These are phyloP conservation scores for Vanessa tameamea DNA, from an alignment of 1,140 invertebrate genomes.

Conservation along the genomic window DNA sequence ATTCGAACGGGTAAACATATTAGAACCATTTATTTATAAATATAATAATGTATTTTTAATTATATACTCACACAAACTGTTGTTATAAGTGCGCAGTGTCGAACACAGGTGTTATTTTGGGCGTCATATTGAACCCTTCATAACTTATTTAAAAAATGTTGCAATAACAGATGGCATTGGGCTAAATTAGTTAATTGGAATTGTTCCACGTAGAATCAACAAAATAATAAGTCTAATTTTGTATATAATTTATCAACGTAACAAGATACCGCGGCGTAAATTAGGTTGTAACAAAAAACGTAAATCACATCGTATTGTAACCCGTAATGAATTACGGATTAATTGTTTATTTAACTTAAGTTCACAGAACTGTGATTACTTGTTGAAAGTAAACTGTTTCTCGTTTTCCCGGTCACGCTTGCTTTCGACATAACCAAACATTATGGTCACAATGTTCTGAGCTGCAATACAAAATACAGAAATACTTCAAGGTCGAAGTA, in stretches of 20 bases:
- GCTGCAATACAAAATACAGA: background rate
- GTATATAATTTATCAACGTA: background rate
- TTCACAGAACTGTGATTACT: constrained; percentile 57
- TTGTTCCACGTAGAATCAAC: background rate
- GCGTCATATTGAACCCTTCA: background rate
- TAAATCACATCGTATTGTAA: constrained; percentile 30
- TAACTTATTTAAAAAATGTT: background rate
- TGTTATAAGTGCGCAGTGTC: constrained; percentile 3
- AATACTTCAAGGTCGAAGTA: background rate
- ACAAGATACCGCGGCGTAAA: constrained; percentile 14
- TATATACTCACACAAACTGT: background rate
- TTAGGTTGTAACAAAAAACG: constrained; percentile 20
- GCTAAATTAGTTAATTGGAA: background rate
- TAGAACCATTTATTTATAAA: background rate
- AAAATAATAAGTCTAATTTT: constrained; percentile 21
- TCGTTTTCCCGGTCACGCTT: constrained; percentile 42
- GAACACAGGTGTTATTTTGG: constrained; percentile 65
- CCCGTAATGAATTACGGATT: constrained; percentile 45
- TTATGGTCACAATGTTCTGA: constrained; percentile 26
- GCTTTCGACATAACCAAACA: constrained; percentile 36
- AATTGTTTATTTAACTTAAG: constrained; percentile 57
- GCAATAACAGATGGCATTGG: constrained; percentile 1
- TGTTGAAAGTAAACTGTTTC: constrained; percentile 62
- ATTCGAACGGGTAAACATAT: no score
- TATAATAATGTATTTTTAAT: background rate